Evolutionary conservation across 2,797 vertebrate genomes (phyloP).

Genomic region (Anabas testudineus): DNA sequence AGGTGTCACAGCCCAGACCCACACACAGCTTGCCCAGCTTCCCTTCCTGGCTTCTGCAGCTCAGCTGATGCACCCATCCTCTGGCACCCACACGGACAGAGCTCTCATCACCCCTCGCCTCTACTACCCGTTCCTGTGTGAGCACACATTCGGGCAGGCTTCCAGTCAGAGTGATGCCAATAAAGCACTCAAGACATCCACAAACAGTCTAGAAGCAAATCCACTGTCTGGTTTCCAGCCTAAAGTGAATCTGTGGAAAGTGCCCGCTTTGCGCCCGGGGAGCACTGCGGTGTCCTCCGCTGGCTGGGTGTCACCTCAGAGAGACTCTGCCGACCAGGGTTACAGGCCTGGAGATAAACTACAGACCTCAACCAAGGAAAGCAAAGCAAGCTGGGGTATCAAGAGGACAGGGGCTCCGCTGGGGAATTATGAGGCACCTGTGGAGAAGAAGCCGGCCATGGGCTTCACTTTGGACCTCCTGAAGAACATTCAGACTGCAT

Average conservation of each 20-base stretch:
- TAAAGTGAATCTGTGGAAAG: constrained; percentile 87
- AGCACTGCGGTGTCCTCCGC: constrained; percentile 52
- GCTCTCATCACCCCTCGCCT: constrained; percentile 87
- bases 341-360: constrained; percentile 72
- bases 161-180: constrained; percentile 73
- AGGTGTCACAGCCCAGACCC: constrained; percentile 68
- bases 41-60: constrained; percentile 91
- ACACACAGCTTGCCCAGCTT: constrained; percentile 86
- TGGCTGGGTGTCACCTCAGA: constrained; percentile 77
- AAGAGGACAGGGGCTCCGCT: constrained; percentile 77
- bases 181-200: constrained; percentile 78
- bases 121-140: constrained; percentile 94
- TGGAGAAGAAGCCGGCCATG: constrained; percentile 83
- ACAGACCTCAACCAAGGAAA: constrained; percentile 63
- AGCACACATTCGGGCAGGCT: constrained; percentile 83
- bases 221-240: constrained; percentile 72
- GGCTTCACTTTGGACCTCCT: constrained; percentile 79
- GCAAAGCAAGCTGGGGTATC: constrained; percentile 71
- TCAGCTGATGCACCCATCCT: constrained; percentile 87
- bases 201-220: constrained; percentile 49
- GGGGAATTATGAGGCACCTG: constrained; percentile 63
- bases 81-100: constrained; percentile 82
- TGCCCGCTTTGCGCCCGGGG: constrained; percentile 84
- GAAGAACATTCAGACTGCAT: constrained; percentile 76
- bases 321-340: constrained; percentile 69